These are phyloP conservation scores for Frieseomelitta varia DNA, from an alignment of 1,140 invertebrate genomes.

Conservation along the genomic window DNA sequence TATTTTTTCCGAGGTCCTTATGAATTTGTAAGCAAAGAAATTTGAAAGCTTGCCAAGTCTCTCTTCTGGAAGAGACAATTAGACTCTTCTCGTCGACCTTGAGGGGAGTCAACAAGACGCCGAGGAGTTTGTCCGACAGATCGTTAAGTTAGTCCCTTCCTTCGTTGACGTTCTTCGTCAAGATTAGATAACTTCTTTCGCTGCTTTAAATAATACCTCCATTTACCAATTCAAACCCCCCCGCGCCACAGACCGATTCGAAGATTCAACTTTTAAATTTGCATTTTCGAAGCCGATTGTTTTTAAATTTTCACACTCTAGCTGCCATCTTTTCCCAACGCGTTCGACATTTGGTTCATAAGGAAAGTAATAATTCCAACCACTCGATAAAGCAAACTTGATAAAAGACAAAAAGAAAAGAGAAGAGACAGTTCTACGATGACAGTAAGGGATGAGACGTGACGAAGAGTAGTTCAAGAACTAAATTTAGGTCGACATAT, in stretches of 20 bases:
- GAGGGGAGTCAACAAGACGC: conserved; percentile 55
- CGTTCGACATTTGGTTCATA: not conserved
- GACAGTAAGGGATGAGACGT: conserved; percentile 9
- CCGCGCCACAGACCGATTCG: not conserved
- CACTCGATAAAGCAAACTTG: not conserved
- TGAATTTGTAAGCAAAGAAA: conserved; percentile 64
- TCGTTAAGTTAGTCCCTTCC: conserved; percentile 56
- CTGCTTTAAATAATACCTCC: conserved; percentile 35
- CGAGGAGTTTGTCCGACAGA: conserved; percentile 54
- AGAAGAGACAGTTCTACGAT: conserved; percentile 2
- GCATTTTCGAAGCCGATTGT: not conserved
- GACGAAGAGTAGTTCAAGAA: conserved; percentile 15
- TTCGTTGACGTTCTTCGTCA: conserved; percentile 4
- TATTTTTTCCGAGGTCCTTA: conserved; percentile 44
- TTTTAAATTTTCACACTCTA: not conserved
- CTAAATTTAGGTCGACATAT: conserved; percentile 76
- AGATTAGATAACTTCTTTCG: conserved; percentile 53
- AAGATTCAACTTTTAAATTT: not conserved
- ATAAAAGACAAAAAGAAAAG: no score
- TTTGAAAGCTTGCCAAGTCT: conserved; percentile 49
- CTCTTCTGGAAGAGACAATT: conserved; percentile 59
- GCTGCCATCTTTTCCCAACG: no score
- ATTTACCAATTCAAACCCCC: conserved; percentile 13
- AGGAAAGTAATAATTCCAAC: not conserved
- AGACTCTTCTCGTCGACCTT: conserved; percentile 61